Conservation (phyloP, 1,140 invertebrate genomes). For the Drosophila sproati region DNA sequence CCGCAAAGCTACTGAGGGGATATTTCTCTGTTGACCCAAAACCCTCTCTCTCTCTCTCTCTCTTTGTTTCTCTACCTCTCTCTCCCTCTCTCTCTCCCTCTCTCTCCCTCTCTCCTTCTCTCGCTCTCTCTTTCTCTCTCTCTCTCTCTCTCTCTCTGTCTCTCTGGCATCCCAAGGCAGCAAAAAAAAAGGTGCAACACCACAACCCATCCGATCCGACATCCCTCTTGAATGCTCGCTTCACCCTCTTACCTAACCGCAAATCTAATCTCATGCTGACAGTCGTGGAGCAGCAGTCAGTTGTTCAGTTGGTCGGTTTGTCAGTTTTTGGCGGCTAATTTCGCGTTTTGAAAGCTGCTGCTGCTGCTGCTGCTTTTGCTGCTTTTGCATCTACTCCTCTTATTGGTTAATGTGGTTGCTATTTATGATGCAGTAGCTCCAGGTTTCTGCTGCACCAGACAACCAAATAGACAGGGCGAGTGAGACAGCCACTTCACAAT, state of each 20-base stretch:
- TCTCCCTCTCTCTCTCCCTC: not conserved
- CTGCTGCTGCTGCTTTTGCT: constrained; percentile 26
- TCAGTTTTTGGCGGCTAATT: constrained; percentile 61
- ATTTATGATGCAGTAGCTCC: constrained; percentile 21
- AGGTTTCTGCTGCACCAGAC: constrained; percentile 31
- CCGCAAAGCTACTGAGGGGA: constrained; percentile 77
- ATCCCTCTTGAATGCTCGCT: too few species aligned
- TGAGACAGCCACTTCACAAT: constrained; percentile 37
- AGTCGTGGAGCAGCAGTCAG: constrained; percentile 22
- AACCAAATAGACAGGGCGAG: not conserved
- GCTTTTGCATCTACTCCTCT: not conserved
- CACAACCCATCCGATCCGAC: too few species aligned
- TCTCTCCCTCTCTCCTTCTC: not conserved
- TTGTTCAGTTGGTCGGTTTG: constrained; percentile 22
- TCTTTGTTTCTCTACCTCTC: not conserved
- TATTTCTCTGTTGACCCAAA: constrained; percentile 73
- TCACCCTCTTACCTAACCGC: not conserved
- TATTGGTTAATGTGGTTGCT: constrained; percentile 53
- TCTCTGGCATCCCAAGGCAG: not conserved
- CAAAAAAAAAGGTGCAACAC: too few species aligned
- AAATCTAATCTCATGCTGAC: constrained; percentile 29
- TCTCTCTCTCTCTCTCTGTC: not conserved
- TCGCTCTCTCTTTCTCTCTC: not conserved
- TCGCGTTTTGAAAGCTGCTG: constrained; percentile 48
- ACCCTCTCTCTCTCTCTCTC: constrained; percentile 2